Conservation (phyloP, 2,113 vertebrate genomes). For the Misgurnus anguillicaudatus region DNA sequence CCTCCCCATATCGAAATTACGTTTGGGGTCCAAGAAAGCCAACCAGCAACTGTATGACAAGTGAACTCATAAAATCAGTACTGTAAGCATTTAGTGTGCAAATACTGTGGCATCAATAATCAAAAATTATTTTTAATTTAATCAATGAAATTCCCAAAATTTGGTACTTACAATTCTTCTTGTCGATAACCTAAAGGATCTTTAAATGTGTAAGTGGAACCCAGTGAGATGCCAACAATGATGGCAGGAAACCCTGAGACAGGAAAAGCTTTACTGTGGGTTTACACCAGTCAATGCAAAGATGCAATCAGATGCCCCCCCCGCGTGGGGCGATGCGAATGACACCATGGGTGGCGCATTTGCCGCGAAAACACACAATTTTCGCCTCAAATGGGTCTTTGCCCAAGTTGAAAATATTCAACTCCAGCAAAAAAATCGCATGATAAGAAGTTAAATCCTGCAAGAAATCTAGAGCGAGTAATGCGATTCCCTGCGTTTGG, state of each 20-base stretch:
- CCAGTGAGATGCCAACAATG: constrained; percentile 60
- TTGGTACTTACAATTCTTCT: constrained; percentile 66
- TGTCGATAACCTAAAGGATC: constrained; percentile 64
- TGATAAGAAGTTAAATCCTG: too few relatives aligned
- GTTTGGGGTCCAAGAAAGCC: constrained; percentile 50
- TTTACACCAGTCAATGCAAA: too few relatives aligned
- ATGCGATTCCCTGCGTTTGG: too few relatives aligned
- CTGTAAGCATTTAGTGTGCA: neutral
- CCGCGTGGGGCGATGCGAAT: too few relatives aligned
- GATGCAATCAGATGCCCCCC: too few relatives aligned
- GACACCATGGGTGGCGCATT: neutral
- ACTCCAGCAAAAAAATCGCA: too few relatives aligned
- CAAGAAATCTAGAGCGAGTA: too few relatives aligned
- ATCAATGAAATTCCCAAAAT: neutral
- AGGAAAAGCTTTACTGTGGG: neutral
- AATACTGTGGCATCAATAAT: neutral
- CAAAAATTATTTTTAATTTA: neutral
- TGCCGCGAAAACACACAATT: too few relatives aligned
- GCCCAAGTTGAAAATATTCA: too few relatives aligned
- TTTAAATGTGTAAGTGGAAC: constrained; percentile 44
- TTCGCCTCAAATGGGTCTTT: too few relatives aligned
- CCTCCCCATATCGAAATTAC: constrained; percentile 52
- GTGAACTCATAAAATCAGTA: neutral
- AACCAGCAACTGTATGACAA: constrained; percentile 68
- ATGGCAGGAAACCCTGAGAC: constrained; percentile 61